phyloP scores from a whole-genome alignment of 2,113 vertebrate species.

The Sylvia atricapilla region DNA sequence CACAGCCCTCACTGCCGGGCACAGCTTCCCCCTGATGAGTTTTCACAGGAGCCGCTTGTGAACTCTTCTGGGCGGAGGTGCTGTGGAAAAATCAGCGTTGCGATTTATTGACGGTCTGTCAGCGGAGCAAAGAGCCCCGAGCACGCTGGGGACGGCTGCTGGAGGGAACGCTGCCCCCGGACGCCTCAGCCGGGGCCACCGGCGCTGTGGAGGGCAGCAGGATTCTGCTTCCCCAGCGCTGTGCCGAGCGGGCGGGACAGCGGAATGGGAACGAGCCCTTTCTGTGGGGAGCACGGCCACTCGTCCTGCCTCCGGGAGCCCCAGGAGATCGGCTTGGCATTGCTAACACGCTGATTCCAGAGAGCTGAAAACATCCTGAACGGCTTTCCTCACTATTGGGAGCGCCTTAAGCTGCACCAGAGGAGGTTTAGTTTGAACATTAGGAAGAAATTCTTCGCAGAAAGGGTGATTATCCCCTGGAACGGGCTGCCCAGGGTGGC shows the following conservation, averaged over 20 bases:
- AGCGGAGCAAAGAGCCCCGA: background rate
- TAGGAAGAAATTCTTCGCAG: background rate
- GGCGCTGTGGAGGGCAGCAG: background rate
- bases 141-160: rapidly evolving
- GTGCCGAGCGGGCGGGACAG: background rate
- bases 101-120: rapidly evolving
- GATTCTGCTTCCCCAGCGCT: background rate
- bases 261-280: rapidly evolving
- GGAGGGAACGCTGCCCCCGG: rapidly evolving
- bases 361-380: background rate
- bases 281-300: rapidly evolving
- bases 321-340: rapidly evolving
- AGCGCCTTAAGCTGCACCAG: background rate
- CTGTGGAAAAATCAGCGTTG: background rate
- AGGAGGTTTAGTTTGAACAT: no score
- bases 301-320: rapidly evolving
- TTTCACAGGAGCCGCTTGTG: rapidly evolving
- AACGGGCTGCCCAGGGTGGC: background rate
- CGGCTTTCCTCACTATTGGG: rapidly evolving
- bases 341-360: rapidly evolving
- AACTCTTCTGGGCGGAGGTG: background rate
- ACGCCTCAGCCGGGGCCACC: background rate
- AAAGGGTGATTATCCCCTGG: background rate
- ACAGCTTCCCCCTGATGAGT: rapidly evolving
- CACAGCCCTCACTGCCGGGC: background rate